These are phyloP conservation scores for Phrynocephalus forsythii DNA, from an alignment of 2,797 vertebrate species.

Conservation along the genomic window DNA sequence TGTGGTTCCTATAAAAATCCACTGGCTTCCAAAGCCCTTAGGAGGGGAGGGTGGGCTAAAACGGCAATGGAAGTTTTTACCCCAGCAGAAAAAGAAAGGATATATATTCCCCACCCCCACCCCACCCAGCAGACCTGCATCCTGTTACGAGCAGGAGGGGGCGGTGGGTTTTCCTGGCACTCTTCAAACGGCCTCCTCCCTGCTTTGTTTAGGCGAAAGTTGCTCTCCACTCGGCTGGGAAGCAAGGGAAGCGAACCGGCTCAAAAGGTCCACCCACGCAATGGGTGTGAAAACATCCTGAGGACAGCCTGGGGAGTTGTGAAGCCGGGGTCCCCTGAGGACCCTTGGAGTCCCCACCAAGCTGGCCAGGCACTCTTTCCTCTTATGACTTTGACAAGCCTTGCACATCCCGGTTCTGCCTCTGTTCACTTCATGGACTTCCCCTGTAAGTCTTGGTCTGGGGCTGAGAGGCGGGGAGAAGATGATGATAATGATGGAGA, in stretches of 20 bases:
- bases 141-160: neutral
- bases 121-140: neutral
- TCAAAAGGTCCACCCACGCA: neutral
- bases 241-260: neutral
- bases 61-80: too few species aligned
- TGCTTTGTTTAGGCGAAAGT: accelerated
- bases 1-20: neutral
- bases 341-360: too few species aligned
- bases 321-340: neutral
- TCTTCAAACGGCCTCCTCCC: neutral
- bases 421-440: conserved; percentile 4
- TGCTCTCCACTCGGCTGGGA: neutral
- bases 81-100: neutral
- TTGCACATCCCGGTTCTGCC: neutral
- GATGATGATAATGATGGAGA: neutral
- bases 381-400: neutral
- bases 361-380: neutral
- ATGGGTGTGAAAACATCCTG: too few species aligned
- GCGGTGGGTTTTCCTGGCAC: neutral
- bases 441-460: conserved; percentile 8
- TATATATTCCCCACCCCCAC: too few species aligned
- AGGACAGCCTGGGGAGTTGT: neutral
- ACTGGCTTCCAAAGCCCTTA: neutral
- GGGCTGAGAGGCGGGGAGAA: accelerated
- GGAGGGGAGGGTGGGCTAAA: too few species aligned